Evolutionary conservation across 2,113 vertebrate species (phyloP).

Genomic region (Salvelinus fontinalis): DNA sequence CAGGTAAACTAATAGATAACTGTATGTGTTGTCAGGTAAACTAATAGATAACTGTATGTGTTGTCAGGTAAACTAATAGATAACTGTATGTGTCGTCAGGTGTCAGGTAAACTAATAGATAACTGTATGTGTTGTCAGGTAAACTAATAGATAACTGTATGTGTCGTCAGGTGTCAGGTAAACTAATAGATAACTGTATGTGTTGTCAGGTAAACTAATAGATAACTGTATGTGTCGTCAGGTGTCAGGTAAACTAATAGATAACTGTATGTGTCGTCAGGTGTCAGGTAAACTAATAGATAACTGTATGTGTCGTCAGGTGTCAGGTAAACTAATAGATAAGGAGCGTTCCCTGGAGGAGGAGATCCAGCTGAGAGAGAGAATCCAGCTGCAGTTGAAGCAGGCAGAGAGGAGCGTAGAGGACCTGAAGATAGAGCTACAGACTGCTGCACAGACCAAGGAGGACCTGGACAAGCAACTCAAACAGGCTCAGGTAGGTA

Average conservation of each 20-base stretch:
- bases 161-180: too few species aligned
- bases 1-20: too few species aligned
- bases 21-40: too few species aligned
- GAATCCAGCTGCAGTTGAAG: slow-evolving; percentile 72
- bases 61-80: slow-evolving; percentile 40
- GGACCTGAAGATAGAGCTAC: slow-evolving; percentile 74
- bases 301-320: slow-evolving; percentile 41
- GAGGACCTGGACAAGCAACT: slow-evolving; percentile 75
- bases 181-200: too few species aligned
- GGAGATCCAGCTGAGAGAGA: slow-evolving; percentile 78
- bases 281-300: too few species aligned
- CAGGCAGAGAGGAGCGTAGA: slow-evolving; percentile 75
- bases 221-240: too few species aligned
- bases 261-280: too few species aligned
- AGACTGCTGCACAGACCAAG: slow-evolving; percentile 64
- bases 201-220: too few species aligned
- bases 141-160: too few species aligned
- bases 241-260: too few species aligned
- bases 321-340: slow-evolving; percentile 72
- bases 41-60: background rate
- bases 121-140: too few species aligned
- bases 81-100: slow-evolving; percentile 46
- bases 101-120: too few species aligned
- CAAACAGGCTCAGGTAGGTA: slow-evolving; percentile 68
- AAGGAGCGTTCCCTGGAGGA: slow-evolving; percentile 73